Base-by-base conservation (phyloP, 1,140 invertebrate genomes). In the Trissolcus basalis region DNA sequence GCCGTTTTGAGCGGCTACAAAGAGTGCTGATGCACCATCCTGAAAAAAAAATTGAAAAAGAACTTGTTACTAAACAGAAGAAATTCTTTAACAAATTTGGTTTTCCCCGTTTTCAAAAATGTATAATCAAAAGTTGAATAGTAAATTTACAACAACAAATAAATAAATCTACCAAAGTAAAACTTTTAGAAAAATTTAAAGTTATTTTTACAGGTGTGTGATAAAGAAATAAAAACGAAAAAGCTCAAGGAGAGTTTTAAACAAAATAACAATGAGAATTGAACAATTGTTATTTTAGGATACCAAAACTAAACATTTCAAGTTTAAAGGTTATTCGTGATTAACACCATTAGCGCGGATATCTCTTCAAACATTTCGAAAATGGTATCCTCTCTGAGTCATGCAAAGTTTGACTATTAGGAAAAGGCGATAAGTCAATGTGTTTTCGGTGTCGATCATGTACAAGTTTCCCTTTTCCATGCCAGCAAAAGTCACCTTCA, bases 1-100 rank as follows among this genome's bases (percentile, higher is more conserved):
- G 0, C 96, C 96, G 89, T 97, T 97, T 86, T 97, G 94, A 0
- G 95, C 92, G 0, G 96, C 95, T 58, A 98, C 95, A 84, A 98
- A 96, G 50, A 98, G 89, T 0, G 96, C 94, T 0, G 94, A 96
- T 47, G 96, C 94, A 41, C 93, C 92, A 85, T 98, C 96, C 94
- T 96, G 49, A 8, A n/a, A 70, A 59, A 8, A 59, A n/a, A n/a
- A n/a, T n/a, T n/a, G n/a, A n/a, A n/a, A n/a, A n/a, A n/a, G n/a
- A n/a, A n/a, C n/a, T n/a, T n/a, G n/a, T 39, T 60, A 60, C 12
- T 39, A 4, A 8, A n/a, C 11, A 43, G 8, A 4, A 43, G 12
- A 35, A 35, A 6, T 35, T 10, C 10, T 35, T 35, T 10, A 35
- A 6, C 10, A 5, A 35, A 6, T 35, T 35, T 35, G 5, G 5